These are phyloP conservation scores for Phylloscopus trochilus DNA, from an alignment of 2,113 vertebrate genomes.

Conservation along the genomic window DNA sequence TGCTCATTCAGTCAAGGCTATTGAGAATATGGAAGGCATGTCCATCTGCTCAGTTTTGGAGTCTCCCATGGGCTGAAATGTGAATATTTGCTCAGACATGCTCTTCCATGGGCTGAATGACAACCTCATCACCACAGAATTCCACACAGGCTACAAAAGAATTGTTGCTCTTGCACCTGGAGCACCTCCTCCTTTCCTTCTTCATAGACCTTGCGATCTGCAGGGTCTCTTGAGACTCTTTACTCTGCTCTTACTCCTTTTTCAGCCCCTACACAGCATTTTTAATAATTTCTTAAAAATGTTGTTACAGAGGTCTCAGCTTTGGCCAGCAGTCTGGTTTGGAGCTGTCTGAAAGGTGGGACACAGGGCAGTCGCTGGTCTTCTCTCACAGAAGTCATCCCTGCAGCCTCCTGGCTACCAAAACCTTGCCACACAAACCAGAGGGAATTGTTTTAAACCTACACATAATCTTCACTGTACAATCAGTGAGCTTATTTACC, in stretches of 20 bases:
- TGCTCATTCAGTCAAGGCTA: background rate
- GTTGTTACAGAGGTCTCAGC: background rate
- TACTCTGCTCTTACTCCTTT: background rate
- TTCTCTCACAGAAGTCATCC: background rate
- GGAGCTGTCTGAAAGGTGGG: background rate
- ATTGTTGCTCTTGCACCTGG: background rate
- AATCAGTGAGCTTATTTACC: background rate
- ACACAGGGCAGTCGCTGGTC: background rate
- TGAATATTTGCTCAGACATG: background rate
- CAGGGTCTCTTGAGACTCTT: no score
- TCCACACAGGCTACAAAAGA: background rate
- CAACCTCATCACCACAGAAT: background rate
- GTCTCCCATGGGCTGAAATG: background rate
- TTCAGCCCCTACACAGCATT: background rate
- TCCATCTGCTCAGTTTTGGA: background rate
- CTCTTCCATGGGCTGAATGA: background rate
- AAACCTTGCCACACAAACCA: background rate
- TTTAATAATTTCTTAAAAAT: background rate
- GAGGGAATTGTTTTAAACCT: background rate
- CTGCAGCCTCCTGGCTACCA: background rate
- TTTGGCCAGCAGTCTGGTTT: background rate
- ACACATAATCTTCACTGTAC: background rate
- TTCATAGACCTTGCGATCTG: background rate
- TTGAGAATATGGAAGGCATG: background rate
- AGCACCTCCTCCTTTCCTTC: background rate